phyloP scores from a whole-genome alignment of 2,113 vertebrate species.

The Entosphenus tridentatus region DNA sequence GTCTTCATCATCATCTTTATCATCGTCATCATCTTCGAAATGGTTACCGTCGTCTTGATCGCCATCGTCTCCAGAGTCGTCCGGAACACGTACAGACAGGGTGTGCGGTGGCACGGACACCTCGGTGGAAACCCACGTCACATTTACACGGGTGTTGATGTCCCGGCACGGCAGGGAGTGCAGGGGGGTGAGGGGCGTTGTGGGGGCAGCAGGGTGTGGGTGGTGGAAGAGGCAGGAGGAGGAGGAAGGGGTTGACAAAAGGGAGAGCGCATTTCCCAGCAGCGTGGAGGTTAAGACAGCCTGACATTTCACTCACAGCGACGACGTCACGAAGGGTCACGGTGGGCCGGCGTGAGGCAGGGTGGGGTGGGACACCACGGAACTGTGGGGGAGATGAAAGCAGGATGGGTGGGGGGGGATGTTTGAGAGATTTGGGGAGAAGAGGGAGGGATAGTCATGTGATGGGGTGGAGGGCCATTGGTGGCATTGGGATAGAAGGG shows the following conservation, averaged over 20 bases:
- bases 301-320: neutral
- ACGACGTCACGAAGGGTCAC: neutral
- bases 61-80: too few species aligned
- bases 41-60: too few species aligned
- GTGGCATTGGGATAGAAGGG: neutral
- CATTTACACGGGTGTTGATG: too few species aligned
- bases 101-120: too few species aligned
- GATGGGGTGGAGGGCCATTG: neutral
- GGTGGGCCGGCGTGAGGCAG: neutral
- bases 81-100: too few species aligned
- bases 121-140: too few species aligned
- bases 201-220: neutral
- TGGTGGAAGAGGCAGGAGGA: neutral
- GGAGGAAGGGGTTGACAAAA: neutral
- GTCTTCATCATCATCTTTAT: too few species aligned
- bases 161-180: neutral
- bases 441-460: neutral
- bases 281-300: neutral
- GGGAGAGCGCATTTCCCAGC: neutral
- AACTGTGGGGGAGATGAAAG: neutral
- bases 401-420: neutral
- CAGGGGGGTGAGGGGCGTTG: neutral
- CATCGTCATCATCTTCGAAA: too few species aligned
- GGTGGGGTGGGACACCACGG: neutral
- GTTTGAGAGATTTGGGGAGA: neutral